Conservation (phyloP, 2,797 vertebrate species). For the Dendrocincla fuliginosa region DNA sequence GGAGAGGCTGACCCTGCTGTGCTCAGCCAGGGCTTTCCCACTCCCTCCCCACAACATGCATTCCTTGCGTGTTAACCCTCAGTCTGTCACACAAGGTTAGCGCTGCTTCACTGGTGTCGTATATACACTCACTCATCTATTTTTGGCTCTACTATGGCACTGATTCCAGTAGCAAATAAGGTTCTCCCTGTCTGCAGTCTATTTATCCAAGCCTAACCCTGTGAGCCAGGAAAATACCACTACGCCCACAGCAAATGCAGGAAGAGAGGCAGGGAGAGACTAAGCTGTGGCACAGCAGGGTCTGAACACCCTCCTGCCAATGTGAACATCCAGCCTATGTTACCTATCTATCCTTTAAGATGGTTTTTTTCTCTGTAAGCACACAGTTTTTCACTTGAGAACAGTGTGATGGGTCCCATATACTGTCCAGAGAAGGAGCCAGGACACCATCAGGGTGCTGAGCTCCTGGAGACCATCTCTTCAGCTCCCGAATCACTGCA, state of each 20-base stretch:
- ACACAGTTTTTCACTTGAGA: not conserved
- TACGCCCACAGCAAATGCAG: not conserved
- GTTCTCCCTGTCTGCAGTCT: not conserved
- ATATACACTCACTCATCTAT: not conserved
- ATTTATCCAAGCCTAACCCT: not conserved
- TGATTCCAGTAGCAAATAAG: not conserved
- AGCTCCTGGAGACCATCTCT: not conserved
- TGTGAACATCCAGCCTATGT: not conserved
- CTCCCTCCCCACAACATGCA: not conserved
- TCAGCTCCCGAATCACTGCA: not conserved
- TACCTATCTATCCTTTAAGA: not conserved
- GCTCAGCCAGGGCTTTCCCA: not conserved
- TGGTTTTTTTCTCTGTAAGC: not conserved
- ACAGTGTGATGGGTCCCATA: not conserved
- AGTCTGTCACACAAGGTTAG: not conserved
- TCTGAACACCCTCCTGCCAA: rapidly evolving
- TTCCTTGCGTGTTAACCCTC: not conserved
- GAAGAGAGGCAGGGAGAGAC: not conserved
- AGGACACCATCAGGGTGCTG: not conserved
- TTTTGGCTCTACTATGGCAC: not conserved
- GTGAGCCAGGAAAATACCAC: not conserved
- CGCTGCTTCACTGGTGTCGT: rapidly evolving
- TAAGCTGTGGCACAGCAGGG: not conserved
- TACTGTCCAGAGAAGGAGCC: not conserved
- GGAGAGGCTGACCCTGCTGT: not conserved